Percentiles rank a stretch among this genome's conserved stretches.
phyloP scores from a whole-genome alignment of 2,888 invertebrate species.

The Pollenia amentaria region DNA sequence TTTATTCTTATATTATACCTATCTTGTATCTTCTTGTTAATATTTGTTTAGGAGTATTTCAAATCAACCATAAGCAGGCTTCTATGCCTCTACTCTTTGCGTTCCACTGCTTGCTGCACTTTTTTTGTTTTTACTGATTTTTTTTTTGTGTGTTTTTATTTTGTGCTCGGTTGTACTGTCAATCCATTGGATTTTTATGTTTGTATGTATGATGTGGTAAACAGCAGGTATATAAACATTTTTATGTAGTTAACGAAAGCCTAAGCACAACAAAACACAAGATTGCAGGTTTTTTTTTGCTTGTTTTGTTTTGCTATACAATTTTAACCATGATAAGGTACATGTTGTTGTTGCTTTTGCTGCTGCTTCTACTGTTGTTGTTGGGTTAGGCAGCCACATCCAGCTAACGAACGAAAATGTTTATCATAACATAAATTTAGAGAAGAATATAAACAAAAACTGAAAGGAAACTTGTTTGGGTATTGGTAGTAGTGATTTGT shows the following conservation, averaged over 20 bases:
- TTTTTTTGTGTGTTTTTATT: conserved; percentile 19
- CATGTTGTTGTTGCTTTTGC: conserved; percentile 22
- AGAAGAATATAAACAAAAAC: conserved; percentile 73
- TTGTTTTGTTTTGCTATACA: conserved; percentile 71
- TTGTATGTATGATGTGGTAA: neutral
- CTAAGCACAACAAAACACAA: conserved; percentile 82
- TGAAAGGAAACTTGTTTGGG: conserved; percentile 51
- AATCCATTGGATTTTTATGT: conserved; percentile 30
- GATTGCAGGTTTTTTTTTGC: conserved; percentile 76
- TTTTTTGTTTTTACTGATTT: conserved; percentile 19
- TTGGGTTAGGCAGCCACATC: conserved; percentile 52
- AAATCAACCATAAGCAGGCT: conserved; percentile 58
- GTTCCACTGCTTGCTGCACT: neutral
- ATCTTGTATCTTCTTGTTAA: conserved; percentile 21
- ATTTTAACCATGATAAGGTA: conserved; percentile 58
- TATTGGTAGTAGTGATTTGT: conserved; percentile 60
- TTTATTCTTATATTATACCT: neutral
- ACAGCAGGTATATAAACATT: conserved; percentile 73
- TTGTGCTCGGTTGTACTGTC: conserved; percentile 12
- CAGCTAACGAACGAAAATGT: conserved; percentile 55
- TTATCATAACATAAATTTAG: conserved; percentile 71
- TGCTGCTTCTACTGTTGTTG: conserved; percentile 46
- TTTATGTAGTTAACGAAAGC: conserved; percentile 76
- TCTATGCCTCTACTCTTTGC: conserved; percentile 44
- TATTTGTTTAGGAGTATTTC: conserved; percentile 6